Conservation (phyloP, 1,140 invertebrate genomes). For the Diorhabda elongata region DNA sequence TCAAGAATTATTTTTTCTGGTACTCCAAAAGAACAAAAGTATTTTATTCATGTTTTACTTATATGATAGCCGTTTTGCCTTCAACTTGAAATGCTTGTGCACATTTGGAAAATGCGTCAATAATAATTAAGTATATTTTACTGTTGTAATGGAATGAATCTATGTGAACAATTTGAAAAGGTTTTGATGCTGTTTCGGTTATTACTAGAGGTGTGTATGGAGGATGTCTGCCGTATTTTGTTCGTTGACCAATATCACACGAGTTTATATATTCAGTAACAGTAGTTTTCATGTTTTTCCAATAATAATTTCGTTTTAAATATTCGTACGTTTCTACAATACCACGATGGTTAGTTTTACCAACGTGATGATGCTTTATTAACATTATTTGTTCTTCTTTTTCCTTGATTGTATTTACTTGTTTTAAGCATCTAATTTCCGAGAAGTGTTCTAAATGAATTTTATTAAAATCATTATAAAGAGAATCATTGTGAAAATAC, state of each 20-base stretch:
- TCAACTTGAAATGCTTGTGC: not conserved
- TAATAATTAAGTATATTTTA: not conserved
- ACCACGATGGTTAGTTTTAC: slow-evolving; percentile 26
- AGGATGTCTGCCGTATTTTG: too few relatives aligned
- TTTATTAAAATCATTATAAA: slow-evolving; percentile 21
- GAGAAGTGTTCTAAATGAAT: slow-evolving; percentile 17
- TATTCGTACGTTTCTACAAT: slow-evolving; percentile 22
- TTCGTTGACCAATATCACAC: too few relatives aligned
- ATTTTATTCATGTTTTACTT: too few relatives aligned
- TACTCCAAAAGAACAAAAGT: too few relatives aligned
- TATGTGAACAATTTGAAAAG: too few relatives aligned
- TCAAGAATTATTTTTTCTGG: too few relatives aligned
- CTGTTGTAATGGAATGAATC: too few relatives aligned
- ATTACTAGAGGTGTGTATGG: too few relatives aligned
- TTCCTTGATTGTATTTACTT: slow-evolving; percentile 9
- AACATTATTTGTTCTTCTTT: slow-evolving; percentile 22
- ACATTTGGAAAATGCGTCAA: not conserved
- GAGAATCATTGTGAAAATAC: slow-evolving; percentile 7
- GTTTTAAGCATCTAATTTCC: not conserved
- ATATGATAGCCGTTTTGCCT: too few relatives aligned
- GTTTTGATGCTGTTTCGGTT: too few relatives aligned
- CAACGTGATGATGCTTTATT: slow-evolving; percentile 25
- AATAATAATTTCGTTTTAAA: slow-evolving; percentile 24
- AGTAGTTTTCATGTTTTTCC: not conserved
- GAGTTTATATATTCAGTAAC: not conserved